Base-by-base conservation (phyloP, 2,888 invertebrate species). In the Odontothrips loti region DNA sequence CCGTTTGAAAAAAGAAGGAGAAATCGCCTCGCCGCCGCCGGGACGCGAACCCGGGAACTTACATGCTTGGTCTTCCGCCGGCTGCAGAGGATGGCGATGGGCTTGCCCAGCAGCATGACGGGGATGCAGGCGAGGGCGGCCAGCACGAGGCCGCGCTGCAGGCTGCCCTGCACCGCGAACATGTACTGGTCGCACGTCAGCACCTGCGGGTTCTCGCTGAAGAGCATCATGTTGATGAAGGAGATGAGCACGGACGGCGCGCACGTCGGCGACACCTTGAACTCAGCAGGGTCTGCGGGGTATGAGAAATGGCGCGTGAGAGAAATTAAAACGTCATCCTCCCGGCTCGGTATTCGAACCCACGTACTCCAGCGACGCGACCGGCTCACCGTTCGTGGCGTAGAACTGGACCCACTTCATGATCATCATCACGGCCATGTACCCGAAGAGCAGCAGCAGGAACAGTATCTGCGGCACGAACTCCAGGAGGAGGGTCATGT, bases 221-320 rank as follows among this genome's bases (percentile, higher is more conserved):
- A 90, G 85, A 94, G 87, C 87, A 94, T 92, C 95, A 95, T 95
- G 87, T 94, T 94, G 87, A 95, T 95, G 85, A 95, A 92, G 82
- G 93, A 91, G 82, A 95, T 94, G 29, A 95, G 89, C 0, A 95
- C 91, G 47, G 93, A 93, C 0, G 95, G 95, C 0, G 95, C 95
- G 85, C 92, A 93, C 1, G 88, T 88, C 0, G 92, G 87, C 34
- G 68, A 75, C 68, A 27, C 23, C 68, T 75, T 75, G 68, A 75
- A 27, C 68, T 75, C 23, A 10, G 68, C 68, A 1, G 68, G 68
- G 68, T 75, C 68, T 75, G 68, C 23, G 11, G 27, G 68, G 8
- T 3, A 51, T 6, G 51, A 20, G 51, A 10, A 10, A 51, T 2
- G 48, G 48, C 48, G 48, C 9, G 48, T 48, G n/a, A n/a, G n/a